Conservation (phyloP, 2,888 invertebrate species). For the Caenorhabditis auriculariae region DNA sequence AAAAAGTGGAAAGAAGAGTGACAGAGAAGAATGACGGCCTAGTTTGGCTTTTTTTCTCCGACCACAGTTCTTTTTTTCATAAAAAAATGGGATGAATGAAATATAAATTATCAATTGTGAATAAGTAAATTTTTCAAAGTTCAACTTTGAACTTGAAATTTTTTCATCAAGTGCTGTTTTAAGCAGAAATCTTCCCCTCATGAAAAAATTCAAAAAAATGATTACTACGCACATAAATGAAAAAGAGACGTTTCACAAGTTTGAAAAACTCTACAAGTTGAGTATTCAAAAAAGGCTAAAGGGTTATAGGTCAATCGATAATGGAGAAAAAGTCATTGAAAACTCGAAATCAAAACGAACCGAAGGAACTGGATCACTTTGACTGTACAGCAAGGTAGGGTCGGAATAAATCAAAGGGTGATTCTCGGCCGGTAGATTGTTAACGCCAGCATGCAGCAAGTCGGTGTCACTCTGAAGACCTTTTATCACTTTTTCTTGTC, state of each 20-base stretch:
- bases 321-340: too few relatives aligned
- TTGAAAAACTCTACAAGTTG: not conserved
- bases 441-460: constrained; percentile 4
- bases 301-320: too few relatives aligned
- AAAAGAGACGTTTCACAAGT: not conserved
- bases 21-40: not conserved
- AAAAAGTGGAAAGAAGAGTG: not conserved
- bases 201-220: not conserved
- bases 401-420: constrained; percentile 34
- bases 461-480: constrained; percentile 38
- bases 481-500: not conserved
- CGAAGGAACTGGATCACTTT: too few relatives aligned
- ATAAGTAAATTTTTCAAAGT: too few relatives aligned
- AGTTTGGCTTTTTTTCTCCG: not conserved
- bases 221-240: not conserved
- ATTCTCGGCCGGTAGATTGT: constrained; percentile 8
- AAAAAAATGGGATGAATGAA: not conserved
- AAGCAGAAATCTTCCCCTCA: not conserved
- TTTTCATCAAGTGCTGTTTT: not conserved
- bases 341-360: too few relatives aligned
- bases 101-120: not conserved
- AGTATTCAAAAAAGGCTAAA: too few relatives aligned
- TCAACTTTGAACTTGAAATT: too few relatives aligned
- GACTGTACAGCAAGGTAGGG: too few relatives aligned
- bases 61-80: not conserved